Evolutionary conservation across 2,797 vertebrate species (phyloP).

Genomic region (Phalanger gymnotis): DNA sequence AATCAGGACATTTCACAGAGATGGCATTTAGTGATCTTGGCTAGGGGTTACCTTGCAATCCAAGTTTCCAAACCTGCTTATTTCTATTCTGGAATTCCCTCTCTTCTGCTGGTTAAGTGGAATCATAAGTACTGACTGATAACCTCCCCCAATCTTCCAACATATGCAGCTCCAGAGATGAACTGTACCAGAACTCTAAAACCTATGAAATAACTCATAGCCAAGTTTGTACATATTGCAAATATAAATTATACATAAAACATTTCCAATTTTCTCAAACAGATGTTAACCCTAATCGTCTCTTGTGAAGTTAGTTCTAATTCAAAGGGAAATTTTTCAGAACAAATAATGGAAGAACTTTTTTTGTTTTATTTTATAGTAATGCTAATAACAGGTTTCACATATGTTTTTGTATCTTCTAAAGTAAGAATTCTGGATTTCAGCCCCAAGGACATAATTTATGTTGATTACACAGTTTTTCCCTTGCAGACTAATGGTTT

Average conservation of each 20-base stretch:
- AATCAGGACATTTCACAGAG: background rate
- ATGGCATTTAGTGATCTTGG: background rate
- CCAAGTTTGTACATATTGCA: background rate
- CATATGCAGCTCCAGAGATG: background rate
- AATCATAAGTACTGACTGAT: background rate
- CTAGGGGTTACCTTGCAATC: background rate
- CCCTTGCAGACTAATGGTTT: background rate
- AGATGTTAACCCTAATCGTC: background rate
- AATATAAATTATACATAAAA: background rate
- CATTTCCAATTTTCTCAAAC: background rate
- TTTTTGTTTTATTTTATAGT: background rate
- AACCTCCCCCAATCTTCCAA: background rate
- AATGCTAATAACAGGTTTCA: background rate
- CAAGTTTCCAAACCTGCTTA: background rate
- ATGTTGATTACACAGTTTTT: background rate
- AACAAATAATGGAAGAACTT: background rate
- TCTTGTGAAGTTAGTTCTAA: background rate
- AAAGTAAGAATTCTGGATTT: constrained; percentile 13
- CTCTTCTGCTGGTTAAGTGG: background rate
- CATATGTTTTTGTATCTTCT: background rate
- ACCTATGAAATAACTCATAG: background rate
- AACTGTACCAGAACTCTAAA: background rate
- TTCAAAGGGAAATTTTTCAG: constrained; percentile 8
- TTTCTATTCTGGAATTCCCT: background rate
- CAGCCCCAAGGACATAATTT: background rate